Evolutionary conservation across 2,888 invertebrate species (phyloP), one percentile per base, ranked within the genome.

Genomic region (Leptopilina myrica): DNA sequence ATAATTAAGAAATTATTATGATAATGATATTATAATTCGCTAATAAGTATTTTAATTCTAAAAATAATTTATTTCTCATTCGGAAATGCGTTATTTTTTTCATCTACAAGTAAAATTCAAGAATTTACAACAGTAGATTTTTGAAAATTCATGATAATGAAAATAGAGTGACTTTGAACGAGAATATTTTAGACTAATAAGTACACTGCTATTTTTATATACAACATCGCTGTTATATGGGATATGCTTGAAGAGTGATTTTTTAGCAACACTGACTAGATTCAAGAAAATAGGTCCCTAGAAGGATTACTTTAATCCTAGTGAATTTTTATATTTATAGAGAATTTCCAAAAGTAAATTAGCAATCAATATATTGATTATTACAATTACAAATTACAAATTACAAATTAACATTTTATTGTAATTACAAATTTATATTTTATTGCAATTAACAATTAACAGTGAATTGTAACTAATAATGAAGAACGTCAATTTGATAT

Each of bases 151-250:
- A 62, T 62, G 15, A 62, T 20, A 62, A 62, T 62, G 62, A 62
- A 62, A 62, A 62, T 62, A 62, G 59, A 15, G 62, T 62, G 62
- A 62, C 8, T 62, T 62, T 62, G 62, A 62, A 62, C 62, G 62
- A 62, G n/a, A 62, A 20, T 20, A 20, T 33, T 62, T 20, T 62
- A 62, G n/a, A 62, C 20, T 62, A 62, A 62, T 33, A 33, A 33
- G 33, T 62, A 62, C 62, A 62, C 62, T 62, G 62, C 62, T 62
- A 62, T 9, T 43, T 62, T 43, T 62, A 64, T 64, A 64, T 64
- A 64, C 64, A 64, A 64, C 64, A 64, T 64, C 26, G 64, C 40
- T 64, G 64, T 64, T 64, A 64, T 64, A 64, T 64, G 40, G 33
- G 64, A 64, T 64, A 64, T 64, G 26, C 64, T 14, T 64, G 14